Base-by-base conservation (phyloP, 1,140 invertebrate genomes). In the Panulirus ornatus region DNA sequence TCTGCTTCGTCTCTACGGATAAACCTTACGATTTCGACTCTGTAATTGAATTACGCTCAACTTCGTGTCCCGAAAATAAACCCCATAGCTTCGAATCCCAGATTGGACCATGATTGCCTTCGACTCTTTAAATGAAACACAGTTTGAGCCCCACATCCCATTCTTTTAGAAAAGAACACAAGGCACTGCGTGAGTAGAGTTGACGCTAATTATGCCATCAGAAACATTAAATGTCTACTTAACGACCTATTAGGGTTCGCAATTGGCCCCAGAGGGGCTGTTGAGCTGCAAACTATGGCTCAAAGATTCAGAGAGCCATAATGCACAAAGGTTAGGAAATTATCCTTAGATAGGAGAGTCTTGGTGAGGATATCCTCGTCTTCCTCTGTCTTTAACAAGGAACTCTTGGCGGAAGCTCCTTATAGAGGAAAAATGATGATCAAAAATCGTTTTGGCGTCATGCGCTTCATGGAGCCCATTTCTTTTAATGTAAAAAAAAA, bases 171-270 rank as follows among this genome's bases (percentile, higher is more conserved):
- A 11, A 30, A 22, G 14, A 22, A 22, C 54, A 14, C 19, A 30
- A 66, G 58, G 22, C 58, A 66, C n/a, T 66, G 58, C 58, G 1
- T 66, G 58, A 30, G 58, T 30, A n/a, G 27, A 30, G 58, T 66
- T 66, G 58, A 66, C 58, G n/a, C 58, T 66, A 66, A 66, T 66
- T 66, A 66, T 27, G 58, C 58, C 11, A 66, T 66, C 27, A 66
- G 58, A 66, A 6, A 11, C 58, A 66, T 66, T 66, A 66, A 66
- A 27, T 27, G 58, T 30, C 58, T 66, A 66, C 58, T 66, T 66
- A 66, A 66, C 58, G 58, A 66, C n/a, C 58, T 66, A 66, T 66
- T 66, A 66, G 16, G 58, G 58, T 66, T 30, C 58, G 58, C n/a
- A 66, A 66, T 66, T 66, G 58, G 58, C n/a, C 58, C 8, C 58